These are phyloP conservation scores for Ochropleura plecta DNA, from an alignment of 2,888 invertebrate genomes.

Conservation along the genomic window DNA sequence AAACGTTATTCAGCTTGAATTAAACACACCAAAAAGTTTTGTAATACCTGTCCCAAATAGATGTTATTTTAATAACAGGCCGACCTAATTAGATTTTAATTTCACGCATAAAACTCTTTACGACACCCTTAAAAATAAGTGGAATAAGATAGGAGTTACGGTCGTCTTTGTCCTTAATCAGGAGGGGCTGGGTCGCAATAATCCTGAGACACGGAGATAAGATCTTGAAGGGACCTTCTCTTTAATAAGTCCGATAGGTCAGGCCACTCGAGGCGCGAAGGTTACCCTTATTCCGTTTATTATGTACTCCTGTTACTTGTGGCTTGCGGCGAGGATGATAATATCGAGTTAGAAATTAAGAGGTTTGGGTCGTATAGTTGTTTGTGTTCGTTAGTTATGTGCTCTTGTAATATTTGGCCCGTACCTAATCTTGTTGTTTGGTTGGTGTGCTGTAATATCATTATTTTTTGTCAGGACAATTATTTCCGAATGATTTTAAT, in stretches of 20 bases:
- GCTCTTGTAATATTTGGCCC: conserved; percentile 12
- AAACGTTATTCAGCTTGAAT: conserved; percentile 6
- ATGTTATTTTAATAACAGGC: conserved; percentile 47
- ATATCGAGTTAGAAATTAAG: conserved; percentile 59
- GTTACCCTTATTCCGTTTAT: conserved; percentile 65
- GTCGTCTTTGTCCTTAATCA: conserved; percentile 67
- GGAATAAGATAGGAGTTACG: conserved; percentile 69
- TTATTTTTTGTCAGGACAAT: neutral
- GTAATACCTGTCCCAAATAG: conserved; percentile 30
- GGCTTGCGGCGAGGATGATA: conserved; percentile 57
- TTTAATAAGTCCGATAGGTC: conserved; percentile 76
- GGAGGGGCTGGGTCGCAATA: conserved; percentile 68
- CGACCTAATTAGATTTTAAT: conserved; percentile 63
- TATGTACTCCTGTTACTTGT: conserved; percentile 63
- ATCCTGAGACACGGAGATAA: conserved; percentile 68
- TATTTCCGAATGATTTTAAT: no score
- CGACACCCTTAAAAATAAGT: conserved; percentile 61
- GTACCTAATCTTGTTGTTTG: neutral
- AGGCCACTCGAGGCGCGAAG: conserved; percentile 66
- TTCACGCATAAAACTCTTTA: conserved; percentile 64
- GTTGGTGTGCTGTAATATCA: neutral
- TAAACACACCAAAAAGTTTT: conserved; percentile 2
- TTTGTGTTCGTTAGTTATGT: conserved; percentile 30
- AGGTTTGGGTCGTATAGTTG: conserved; percentile 26
- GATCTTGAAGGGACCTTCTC: conserved; percentile 67